phyloP scores from a whole-genome alignment of 2,113 vertebrate genomes.

The Mesoclemmys tuberculata region DNA sequence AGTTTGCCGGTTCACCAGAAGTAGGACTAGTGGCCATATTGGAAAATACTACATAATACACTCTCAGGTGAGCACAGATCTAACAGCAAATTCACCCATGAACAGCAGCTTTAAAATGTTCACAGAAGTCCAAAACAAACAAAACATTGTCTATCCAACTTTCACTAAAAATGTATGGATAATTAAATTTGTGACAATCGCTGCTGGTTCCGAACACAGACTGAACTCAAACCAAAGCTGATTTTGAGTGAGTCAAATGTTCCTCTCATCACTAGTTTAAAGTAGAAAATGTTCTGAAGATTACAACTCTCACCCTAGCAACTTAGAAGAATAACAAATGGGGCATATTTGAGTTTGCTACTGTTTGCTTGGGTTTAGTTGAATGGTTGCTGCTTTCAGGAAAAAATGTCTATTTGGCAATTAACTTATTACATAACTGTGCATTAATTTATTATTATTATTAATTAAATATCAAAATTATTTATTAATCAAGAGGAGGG shows the following conservation, averaged over 20 bases:
- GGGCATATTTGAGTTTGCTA: not conserved
- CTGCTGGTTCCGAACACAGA: not conserved
- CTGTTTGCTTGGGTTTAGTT: not conserved
- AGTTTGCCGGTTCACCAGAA: not conserved
- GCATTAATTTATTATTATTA: not conserved
- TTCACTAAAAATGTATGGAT: not conserved
- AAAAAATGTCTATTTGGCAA: accelerated
- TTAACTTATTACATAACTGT: not conserved
- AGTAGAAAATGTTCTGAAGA: not conserved
- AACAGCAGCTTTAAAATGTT: not conserved
- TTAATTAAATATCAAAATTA: not conserved
- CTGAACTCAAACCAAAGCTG: not conserved
- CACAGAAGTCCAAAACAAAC: not conserved
- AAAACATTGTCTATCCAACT: not conserved
- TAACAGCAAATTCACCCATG: not conserved
- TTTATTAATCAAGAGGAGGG: not conserved
- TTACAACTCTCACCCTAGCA: not conserved
- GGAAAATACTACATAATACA: not conserved
- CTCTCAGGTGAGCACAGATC: not conserved
- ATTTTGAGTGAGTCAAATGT: not conserved
- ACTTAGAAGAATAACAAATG: not conserved
- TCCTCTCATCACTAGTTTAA: not conserved
- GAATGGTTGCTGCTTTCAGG: not conserved
- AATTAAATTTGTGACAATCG: not conserved
- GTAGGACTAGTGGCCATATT: not conserved